Percentiles rank a stretch among this genome's conserved stretches.
phyloP scores from a whole-genome alignment of 2,797 vertebrate genomes.

The Acestrorhynchus altus region DNA sequence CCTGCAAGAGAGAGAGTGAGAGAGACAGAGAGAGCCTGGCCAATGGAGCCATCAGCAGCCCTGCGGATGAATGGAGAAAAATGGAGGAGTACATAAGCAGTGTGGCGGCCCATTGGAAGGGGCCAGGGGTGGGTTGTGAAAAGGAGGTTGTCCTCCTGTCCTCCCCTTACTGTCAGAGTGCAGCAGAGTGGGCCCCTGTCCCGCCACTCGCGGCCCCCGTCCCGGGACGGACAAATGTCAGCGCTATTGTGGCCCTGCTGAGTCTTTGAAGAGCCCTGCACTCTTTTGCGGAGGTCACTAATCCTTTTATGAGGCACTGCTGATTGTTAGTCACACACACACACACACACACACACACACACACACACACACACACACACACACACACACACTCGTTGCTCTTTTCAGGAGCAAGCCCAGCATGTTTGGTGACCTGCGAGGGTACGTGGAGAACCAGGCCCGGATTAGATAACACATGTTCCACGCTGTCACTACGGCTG shows the following conservation, averaged over 20 bases:
- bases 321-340: conserved; percentile 70
- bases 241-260: conserved; percentile 79
- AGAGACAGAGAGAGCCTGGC: conserved; percentile 58
- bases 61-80: conserved; percentile 78
- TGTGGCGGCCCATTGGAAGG: conserved; percentile 75
- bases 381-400: conserved; percentile 50
- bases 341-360: conserved; percentile 37
- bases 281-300: conserved; percentile 81
- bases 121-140: conserved; percentile 80
- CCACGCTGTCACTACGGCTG: conserved; percentile 65
- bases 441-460: conserved; percentile 62
- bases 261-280: conserved; percentile 82
- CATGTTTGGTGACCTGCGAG: conserved; percentile 69
- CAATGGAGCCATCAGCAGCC: conserved; percentile 89
- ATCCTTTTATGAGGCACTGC: conserved; percentile 85
- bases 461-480: conserved; percentile 70
- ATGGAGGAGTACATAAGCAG: conserved; percentile 85
- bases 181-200: conserved; percentile 74
- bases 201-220: conserved; percentile 70
- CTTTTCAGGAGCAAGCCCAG: conserved; percentile 60
- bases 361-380: conserved; percentile 57
- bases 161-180: conserved; percentile 79
- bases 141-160: conserved; percentile 78
- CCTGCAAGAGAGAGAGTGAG: conserved; percentile 53
- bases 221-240: conserved; percentile 89